Evolutionary conservation across 30 jellyfish, hydroid and myxozoan genomes (phyloP).

Genomic region (Hydractinia echinata): DNA sequence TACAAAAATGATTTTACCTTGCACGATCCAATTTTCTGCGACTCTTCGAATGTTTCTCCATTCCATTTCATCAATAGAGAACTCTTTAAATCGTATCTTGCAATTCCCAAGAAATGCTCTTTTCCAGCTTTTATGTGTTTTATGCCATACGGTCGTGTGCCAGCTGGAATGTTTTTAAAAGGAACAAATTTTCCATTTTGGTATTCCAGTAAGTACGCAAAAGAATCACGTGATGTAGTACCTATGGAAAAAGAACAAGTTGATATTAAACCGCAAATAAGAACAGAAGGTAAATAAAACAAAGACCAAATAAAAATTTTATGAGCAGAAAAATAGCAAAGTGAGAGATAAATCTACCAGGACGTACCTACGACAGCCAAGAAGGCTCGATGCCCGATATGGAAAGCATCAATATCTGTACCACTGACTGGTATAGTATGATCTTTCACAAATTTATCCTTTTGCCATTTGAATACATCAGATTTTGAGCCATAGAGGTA

Average conservation of each 20-base stretch:
- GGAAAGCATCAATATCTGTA: constrained; percentile 67
- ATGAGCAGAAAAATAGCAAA: neutral
- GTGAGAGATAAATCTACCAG: neutral
- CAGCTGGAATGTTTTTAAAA: constrained; percentile 31
- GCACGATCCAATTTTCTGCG: constrained; percentile 61
- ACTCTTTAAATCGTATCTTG: constrained; percentile 44
- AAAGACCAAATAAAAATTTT: neutral
- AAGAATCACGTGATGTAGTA: constrained; percentile 33
- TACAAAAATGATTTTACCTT: constrained; percentile 34
- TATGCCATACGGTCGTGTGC: constrained; percentile 58
- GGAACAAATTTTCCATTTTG: constrained; percentile 33
- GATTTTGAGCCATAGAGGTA: constrained; percentile 48
- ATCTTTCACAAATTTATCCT: constrained; percentile 34
- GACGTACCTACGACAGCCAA: constrained; percentile 81
- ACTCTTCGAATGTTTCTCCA: constrained; percentile 68
- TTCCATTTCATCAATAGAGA: constrained; percentile 83
- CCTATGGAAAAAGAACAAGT: constrained; percentile 8
- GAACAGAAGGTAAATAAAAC: neutral
- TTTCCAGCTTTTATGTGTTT: constrained; percentile 52
- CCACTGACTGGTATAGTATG: constrained; percentile 65
- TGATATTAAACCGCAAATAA: neutral
- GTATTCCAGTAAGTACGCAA: constrained; percentile 28
- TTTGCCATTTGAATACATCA: constrained; percentile 49
- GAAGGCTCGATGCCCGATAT: constrained; percentile 49
- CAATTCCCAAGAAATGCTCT: constrained; percentile 79